A percentile compares a stretch with the other conserved stretches of the same genome.
phyloP scores from a whole-genome alignment of 2,113 vertebrate genomes.

The Phyllostomus discolor region DNA sequence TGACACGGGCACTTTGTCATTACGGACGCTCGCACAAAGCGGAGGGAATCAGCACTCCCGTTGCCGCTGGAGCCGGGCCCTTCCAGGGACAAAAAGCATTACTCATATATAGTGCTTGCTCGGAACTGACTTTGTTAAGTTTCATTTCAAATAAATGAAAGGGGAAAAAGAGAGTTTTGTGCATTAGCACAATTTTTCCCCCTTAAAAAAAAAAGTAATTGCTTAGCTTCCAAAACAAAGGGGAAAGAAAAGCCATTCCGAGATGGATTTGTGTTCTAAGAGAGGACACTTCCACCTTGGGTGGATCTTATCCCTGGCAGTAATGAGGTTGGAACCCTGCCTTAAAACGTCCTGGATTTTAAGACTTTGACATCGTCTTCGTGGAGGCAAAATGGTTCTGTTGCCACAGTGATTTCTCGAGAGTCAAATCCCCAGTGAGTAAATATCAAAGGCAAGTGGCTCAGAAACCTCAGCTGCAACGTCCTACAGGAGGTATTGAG shows the following conservation, averaged over 20 bases:
- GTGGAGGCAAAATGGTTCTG: slow-evolving; percentile 63
- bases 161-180: slow-evolving; percentile 59
- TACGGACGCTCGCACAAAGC: slow-evolving; percentile 75
- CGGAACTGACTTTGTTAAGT: slow-evolving; percentile 77
- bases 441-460: slow-evolving; percentile 50
- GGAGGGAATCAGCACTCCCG: slow-evolving; percentile 67
- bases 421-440: slow-evolving; percentile 64
- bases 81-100: slow-evolving; percentile 76
- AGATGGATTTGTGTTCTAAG: slow-evolving; percentile 71
- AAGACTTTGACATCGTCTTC: slow-evolving; percentile 73
- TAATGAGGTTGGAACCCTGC: slow-evolving; percentile 78
- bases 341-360: slow-evolving; percentile 77
- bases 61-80: slow-evolving; percentile 61
- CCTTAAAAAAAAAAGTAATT: slow-evolving; percentile 66
- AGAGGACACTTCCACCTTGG: slow-evolving; percentile 79
- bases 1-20: slow-evolving; percentile 81
- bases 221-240: slow-evolving; percentile 75
- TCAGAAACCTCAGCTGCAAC: slow-evolving; percentile 40
- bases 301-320: slow-evolving; percentile 78
- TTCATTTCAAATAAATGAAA: slow-evolving; percentile 78
- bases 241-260: slow-evolving; percentile 71
- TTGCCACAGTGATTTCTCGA: slow-evolving; percentile 71
- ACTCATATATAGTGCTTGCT: slow-evolving; percentile 68
- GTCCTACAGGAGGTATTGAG: slow-evolving; percentile 60
- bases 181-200: slow-evolving; percentile 54